Percentiles rank a stretch among this genome's conserved stretches.
Evolutionary conservation across 2,113 vertebrate genomes (phyloP).

Genomic region (Halcyon senegalensis): DNA sequence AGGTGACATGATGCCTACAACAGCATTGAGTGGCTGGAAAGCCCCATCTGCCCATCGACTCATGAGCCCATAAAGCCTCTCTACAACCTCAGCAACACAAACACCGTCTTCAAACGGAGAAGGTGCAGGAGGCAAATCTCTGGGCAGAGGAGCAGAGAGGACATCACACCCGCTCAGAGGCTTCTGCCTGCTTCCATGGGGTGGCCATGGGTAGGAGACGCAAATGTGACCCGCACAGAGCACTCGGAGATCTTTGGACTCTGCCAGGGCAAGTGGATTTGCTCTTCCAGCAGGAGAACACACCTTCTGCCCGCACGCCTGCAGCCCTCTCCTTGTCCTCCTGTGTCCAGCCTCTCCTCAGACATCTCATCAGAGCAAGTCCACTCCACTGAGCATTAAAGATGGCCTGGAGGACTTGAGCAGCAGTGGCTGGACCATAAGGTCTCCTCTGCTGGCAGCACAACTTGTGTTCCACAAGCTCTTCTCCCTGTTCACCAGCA

Average conservation of each 20-base stretch:
- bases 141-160: not conserved
- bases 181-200: not conserved
- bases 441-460: not conserved
- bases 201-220: too few species aligned
- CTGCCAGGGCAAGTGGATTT: not conserved
- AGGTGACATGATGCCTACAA: rapidly evolving
- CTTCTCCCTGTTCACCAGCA: not conserved
- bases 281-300: not conserved
- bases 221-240: rapidly evolving
- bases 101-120: rapidly evolving
- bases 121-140: not conserved
- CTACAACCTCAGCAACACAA: not conserved
- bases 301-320: not conserved
- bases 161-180: not conserved
- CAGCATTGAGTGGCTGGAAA: not conserved
- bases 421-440: not conserved
- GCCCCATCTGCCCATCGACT: not conserved
- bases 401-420: not conserved
- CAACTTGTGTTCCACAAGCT: not conserved
- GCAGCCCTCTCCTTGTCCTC: not conserved
- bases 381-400: not conserved
- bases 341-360: not conserved
- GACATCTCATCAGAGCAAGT: not conserved
- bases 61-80: not conserved
- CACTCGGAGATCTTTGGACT: not conserved